Percentiles rank a stretch among this genome's conserved stretches.
Conservation (phyloP, 64 coral and sea anemone species). For the Catalaphyllia jardinei region DNA sequence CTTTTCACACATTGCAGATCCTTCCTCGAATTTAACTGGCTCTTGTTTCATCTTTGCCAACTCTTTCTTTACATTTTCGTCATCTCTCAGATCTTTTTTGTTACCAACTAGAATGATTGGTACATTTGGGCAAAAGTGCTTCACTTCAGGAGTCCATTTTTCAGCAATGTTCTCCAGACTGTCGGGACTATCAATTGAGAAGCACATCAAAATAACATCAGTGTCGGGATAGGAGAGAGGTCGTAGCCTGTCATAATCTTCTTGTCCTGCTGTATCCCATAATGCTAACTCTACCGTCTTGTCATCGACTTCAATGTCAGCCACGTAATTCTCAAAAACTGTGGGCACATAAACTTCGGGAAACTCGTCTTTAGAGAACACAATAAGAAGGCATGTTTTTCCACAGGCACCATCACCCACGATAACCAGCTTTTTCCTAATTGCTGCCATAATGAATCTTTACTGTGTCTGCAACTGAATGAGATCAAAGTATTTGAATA, state of each 20-base stretch:
- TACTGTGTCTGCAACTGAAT: not conserved
- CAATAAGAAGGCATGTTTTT: constrained; percentile 95
- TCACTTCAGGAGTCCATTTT: constrained; percentile 97
- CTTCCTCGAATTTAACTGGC: constrained; percentile 87
- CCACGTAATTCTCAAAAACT: constrained; percentile 99
- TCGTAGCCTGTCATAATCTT: constrained; percentile 93
- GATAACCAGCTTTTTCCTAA: constrained; percentile 95
- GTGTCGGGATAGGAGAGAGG: constrained; percentile 93
- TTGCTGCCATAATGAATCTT: constrained; percentile 72
- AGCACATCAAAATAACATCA: constrained; percentile 96
- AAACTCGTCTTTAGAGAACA: constrained; percentile 98
- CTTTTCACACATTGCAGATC: constrained; percentile 66
- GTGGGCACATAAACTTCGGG: constrained; percentile 98
- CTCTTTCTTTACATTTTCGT: constrained; percentile 92
- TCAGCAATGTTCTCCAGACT: constrained; percentile 90
- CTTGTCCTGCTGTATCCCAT: constrained; percentile 98
- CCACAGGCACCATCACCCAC: constrained; percentile 99
- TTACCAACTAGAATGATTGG: constrained; percentile 98
- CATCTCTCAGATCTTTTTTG: constrained; percentile 96
- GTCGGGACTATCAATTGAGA: constrained; percentile 95
- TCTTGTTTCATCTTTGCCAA: constrained; percentile 99
- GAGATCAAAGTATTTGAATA: not conserved
- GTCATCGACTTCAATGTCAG: constrained; percentile 95
- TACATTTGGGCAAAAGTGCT: constrained; percentile 98
- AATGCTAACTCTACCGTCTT: constrained; percentile 94